A percentile compares a stretch with the other conserved stretches of the same genome.
phyloP scores from a whole-genome alignment of 2,888 invertebrate species.

The Thecocarcelia acutangulata region DNA sequence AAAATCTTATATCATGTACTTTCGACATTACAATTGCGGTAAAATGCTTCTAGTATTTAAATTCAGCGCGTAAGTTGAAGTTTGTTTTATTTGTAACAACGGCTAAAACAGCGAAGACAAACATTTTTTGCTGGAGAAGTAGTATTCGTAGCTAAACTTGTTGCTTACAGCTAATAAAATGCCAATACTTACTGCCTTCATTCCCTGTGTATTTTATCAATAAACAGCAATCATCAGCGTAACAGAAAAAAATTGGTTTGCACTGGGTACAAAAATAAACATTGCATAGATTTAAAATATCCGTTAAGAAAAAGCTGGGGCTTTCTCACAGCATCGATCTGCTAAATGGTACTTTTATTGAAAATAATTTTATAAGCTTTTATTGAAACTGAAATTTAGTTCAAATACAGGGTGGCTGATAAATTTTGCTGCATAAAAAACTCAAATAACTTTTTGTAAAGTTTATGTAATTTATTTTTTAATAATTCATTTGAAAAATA shows the following conservation, averaged over 20 bases:
- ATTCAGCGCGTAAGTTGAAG: constrained; percentile 78
- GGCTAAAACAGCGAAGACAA: neutral
- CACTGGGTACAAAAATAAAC: neutral
- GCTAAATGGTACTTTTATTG: neutral
- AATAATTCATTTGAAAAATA: no score
- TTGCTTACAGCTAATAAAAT: neutral
- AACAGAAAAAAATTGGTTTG: constrained; percentile 40
- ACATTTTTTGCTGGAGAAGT: constrained; percentile 26
- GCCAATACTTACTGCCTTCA: constrained; percentile 31
- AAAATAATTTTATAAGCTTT: no score
- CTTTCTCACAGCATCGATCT: neutral
- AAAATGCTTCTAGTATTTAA: constrained; percentile 81
- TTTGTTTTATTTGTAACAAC: constrained; percentile 21
- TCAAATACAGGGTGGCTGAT: no score
- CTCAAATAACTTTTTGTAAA: no score
- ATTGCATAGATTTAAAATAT: constrained; percentile 35
- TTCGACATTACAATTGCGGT: constrained; percentile 82
- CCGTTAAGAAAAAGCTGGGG: neutral
- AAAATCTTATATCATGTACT: constrained; percentile 81
- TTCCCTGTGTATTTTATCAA: constrained; percentile 61
- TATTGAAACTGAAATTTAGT: no score
- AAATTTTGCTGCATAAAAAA: no score
- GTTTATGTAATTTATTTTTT: no score
- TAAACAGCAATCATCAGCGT: constrained; percentile 65
- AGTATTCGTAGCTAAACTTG: constrained; percentile 2